Base-by-base conservation (phyloP, 1,140 invertebrate genomes). In the Onthophagus taurus region DNA sequence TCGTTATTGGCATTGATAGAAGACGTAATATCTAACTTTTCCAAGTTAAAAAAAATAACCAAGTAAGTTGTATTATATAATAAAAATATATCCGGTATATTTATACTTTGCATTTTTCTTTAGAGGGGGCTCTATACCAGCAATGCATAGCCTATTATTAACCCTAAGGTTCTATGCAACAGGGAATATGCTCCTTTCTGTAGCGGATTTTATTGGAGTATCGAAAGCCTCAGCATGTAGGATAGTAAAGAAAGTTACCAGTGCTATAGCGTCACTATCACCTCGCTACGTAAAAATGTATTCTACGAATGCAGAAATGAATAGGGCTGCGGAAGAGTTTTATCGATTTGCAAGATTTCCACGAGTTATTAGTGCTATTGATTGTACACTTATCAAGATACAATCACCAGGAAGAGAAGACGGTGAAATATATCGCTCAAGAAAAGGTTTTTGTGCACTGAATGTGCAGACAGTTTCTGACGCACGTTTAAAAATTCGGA, bases 381-480 rank as follows among this genome's bases (percentile, higher is more conserved):
- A 18, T 13, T 42, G 39, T 31, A 42, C 39, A 18, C 26, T n/a
- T 13, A 21, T 42, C 30, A 9, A 18, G 9, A 30, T 42, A 16
- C 41, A 42, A 18, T 30, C 41, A 3, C 26, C 41, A 8, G 42
- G 31, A 34, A 31, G 42, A 17, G 26, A 44, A 8, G 30, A 51
- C 39, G 57, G 57, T 9, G 65, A 70, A 53, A 50, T 55, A 18
- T 71, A 56, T 45, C 48, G 61, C 19, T 70, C 68, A 39, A 31
- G 60, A 21, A 67, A 71, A 43, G 30, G 55, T 0, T 65, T 51
- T 30, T 68, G 65, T 50, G 65, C 64, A 7, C 44, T 66, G 4
- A 69, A 71, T 57, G 59, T 68, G 0, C 66, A 71, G 60, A 53
- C 48, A 14, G 53, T 69, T 4, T 61, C 58, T 44, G 52, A 65